Percentiles rank a stretch among this genome's conserved stretches.
Conservation (phyloP, 2,113 vertebrate genomes). For the Cebidichthys violaceus region DNA sequence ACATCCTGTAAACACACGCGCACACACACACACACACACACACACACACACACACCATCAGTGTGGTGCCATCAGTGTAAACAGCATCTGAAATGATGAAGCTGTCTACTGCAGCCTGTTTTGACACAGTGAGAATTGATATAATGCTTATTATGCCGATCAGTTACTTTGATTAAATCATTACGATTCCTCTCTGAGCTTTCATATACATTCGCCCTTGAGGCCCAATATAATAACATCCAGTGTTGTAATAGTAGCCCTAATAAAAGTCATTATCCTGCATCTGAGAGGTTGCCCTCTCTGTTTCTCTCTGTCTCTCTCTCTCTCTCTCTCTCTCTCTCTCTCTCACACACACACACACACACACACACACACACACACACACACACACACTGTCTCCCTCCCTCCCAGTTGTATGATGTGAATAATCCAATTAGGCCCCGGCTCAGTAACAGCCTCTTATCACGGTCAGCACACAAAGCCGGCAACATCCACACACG, state of each 20-base stretch:
- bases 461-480: conserved; percentile 79
- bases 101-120: conserved; percentile 17
- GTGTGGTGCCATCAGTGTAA: conserved; percentile 17
- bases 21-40: conserved; percentile 32
- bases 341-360: conserved; percentile 10
- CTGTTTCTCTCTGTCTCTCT: conserved; percentile 1
- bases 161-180: conserved; percentile 66
- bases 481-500: conserved; percentile 62
- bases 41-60: too few species aligned
- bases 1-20: conserved; percentile 11
- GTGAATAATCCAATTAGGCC: conserved; percentile 83
- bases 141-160: conserved; percentile 50
- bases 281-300: conserved; percentile 60
- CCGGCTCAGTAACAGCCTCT: conserved; percentile 77
- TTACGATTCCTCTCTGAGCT: conserved; percentile 54
- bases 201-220: conserved; percentile 55
- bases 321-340: conserved; percentile 3
- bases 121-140: conserved; percentile 33
- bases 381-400: conserved; percentile 22
- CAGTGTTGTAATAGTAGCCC: conserved; percentile 57
- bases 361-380: conserved; percentile 28
- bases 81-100: conserved; percentile 43
- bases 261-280: conserved; percentile 75
- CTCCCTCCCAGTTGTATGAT: conserved; percentile 71
- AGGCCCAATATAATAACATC: conserved; percentile 64